Evolutionary conservation across 2,797 vertebrate genomes (phyloP), one percentile per base, ranked within the genome.

Genomic region (Lagorchestes hirsutus): DNA sequence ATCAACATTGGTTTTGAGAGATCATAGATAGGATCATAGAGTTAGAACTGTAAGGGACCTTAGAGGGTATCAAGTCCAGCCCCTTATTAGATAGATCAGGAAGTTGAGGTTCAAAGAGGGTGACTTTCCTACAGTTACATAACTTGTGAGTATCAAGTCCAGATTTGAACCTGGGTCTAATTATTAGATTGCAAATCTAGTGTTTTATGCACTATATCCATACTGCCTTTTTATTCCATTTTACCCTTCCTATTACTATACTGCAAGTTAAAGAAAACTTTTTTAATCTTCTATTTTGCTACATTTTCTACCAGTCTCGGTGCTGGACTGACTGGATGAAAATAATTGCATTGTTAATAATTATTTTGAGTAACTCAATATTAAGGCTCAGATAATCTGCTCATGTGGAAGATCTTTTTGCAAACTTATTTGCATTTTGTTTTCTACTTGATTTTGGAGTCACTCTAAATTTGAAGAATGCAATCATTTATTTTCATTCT

Each of bases 401-500:
- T 46, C 22, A 10, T 27, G 22, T 50, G 40, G 74, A 87, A 50
- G 40, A 87, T 87, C 8, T 46, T 46, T 87, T 87, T 87, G 40
- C 74, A 87, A 87, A 87, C 9, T 50, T 87, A 12, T 34, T 82
- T 82, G 18, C 18, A 82, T 82, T 82, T 82, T 46, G 16, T 87
- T 87, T 87, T 24, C 74, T 87, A 87, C 27, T 87, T 82, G n/a
- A 46, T 82, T 82, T 82, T 82, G 67, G n/a, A 82, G 24, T 82
- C n/a, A 24, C n/a, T 82, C n/a, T 24, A 82, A 82, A 82, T 82
- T 82, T 87, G 74, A 87, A 87, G 74, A 87, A 50, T 87, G 40
- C 24, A 87, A 87, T 87, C 40, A 87, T 87, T 87, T 87, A 87
- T 87, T 87, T 87, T 87, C 74, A 87, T 87, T 87, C 74, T 46